Conservation (phyloP, 2,888 invertebrate genomes). For the Apoda limacodes region DNA sequence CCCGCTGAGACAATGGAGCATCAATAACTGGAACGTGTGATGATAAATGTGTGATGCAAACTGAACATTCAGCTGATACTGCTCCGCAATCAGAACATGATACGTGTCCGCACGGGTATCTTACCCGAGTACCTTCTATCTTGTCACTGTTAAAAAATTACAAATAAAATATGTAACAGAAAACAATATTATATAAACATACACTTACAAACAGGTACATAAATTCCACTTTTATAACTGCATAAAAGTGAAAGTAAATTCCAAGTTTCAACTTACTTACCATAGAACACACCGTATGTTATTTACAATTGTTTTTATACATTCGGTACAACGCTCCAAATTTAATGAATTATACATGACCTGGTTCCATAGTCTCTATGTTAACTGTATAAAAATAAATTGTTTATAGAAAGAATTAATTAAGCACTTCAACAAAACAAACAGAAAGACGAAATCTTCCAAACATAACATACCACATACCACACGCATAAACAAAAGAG, state of each 20-base stretch:
- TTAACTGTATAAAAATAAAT: too few relatives aligned
- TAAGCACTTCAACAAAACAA: too few relatives aligned
- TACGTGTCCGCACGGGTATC: conserved; percentile 47
- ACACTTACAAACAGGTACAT: too few relatives aligned
- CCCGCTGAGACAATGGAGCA: conserved; percentile 27
- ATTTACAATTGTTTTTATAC: conserved; percentile 35
- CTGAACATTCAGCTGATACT: conserved; percentile 28
- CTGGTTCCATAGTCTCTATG: too few relatives aligned
- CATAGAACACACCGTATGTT: conserved; percentile 38
- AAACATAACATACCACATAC: too few relatives aligned
- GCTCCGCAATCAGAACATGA: conserved; percentile 39
- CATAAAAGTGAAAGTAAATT: not conserved
- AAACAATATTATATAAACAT: not conserved
- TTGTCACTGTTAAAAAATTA: conserved; percentile 34
- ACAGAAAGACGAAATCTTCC: too few relatives aligned
- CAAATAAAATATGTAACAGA: conserved; percentile 3
- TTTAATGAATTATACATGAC: too few relatives aligned
- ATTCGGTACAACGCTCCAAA: too few relatives aligned
- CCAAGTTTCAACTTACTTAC: conserved; percentile 25
- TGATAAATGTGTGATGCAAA: conserved; percentile 32
- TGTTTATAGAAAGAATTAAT: too few relatives aligned
- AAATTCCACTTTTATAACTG: too few relatives aligned
- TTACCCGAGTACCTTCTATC: conserved; percentile 28
- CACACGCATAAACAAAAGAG: too few relatives aligned
- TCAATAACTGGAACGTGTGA: conserved; percentile 25